phyloP scores from a whole-genome alignment of 2,113 vertebrate genomes.

The Crypturellus undulatus region DNA sequence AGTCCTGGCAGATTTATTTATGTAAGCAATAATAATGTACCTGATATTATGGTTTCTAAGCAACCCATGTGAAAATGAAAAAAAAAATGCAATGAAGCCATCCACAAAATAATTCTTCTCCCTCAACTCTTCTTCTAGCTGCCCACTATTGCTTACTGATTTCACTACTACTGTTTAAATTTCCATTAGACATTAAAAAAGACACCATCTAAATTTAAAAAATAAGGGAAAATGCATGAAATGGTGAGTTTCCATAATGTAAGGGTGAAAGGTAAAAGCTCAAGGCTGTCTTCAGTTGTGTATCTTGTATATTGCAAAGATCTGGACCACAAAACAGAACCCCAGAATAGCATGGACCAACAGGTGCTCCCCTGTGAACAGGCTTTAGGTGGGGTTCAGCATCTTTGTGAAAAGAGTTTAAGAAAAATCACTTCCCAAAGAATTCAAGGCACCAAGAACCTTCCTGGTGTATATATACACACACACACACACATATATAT shows the following conservation, averaged over 20 bases:
- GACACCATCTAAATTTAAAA: neutral
- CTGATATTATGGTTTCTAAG: neutral
- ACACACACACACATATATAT: too few species aligned
- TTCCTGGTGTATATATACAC: neutral
- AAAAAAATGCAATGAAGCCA: neutral
- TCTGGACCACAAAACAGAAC: neutral
- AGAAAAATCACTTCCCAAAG: neutral
- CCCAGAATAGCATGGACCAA: neutral
- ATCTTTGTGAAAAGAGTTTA: neutral
- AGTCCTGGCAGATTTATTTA: neutral
- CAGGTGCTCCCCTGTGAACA: neutral
- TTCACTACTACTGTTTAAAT: neutral
- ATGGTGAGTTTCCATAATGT: neutral
- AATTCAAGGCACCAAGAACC: neutral
- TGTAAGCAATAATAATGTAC: neutral
- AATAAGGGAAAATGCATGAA: neutral
- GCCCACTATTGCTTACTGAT: neutral
- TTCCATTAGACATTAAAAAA: neutral
- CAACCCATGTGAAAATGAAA: neutral
- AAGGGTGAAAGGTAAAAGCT: neutral
- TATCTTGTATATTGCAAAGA: neutral
- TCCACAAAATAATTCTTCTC: neutral
- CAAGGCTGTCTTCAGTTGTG: neutral
- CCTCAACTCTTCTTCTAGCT: neutral
- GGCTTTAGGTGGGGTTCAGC: accelerated